Evolutionary conservation across 2,888 invertebrate species (phyloP).

Genomic region (Globia sparganii): DNA sequence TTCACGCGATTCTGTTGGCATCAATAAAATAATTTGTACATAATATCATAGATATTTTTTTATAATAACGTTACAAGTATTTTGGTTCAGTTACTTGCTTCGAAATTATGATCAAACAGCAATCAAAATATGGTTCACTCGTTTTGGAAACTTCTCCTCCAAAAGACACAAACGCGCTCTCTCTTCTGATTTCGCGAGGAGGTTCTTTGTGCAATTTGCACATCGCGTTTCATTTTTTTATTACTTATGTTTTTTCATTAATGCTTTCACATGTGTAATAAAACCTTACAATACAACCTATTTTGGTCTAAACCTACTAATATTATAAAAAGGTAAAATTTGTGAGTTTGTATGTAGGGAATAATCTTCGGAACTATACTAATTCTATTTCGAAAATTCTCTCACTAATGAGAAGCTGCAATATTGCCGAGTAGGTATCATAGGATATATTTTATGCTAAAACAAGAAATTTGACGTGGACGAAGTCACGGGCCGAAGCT

Average conservation of each 20-base stretch:
- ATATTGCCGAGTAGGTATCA: not conserved
- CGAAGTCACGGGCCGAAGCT: not conserved
- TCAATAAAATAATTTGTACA: conserved; percentile 10
- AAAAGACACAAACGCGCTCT: conserved; percentile 48
- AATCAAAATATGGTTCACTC: not conserved
- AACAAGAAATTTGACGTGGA: not conserved
- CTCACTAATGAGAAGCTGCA: not conserved
- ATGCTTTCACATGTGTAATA: not conserved
- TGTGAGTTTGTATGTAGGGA: not conserved
- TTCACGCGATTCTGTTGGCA: conserved; percentile 6
- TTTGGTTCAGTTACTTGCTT: not conserved
- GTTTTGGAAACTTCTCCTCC: conserved; percentile 18
- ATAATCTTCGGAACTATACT: not conserved
- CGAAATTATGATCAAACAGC: conserved; percentile 2
- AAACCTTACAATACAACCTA: conserved; percentile 2
- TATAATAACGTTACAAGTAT: not conserved
- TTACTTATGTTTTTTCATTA: not conserved
- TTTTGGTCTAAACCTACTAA: not conserved
- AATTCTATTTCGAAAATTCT: not conserved
- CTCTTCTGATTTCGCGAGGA: conserved; percentile 17
- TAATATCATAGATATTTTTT: not conserved
- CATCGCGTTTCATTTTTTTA: conserved; percentile 39
- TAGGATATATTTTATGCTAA: not conserved
- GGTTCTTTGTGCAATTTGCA: conserved; percentile 19
- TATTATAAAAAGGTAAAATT: not conserved